Evolutionary conservation across 2,888 invertebrate species (phyloP).

Genomic region (Brachypalpus laphriformis): DNA sequence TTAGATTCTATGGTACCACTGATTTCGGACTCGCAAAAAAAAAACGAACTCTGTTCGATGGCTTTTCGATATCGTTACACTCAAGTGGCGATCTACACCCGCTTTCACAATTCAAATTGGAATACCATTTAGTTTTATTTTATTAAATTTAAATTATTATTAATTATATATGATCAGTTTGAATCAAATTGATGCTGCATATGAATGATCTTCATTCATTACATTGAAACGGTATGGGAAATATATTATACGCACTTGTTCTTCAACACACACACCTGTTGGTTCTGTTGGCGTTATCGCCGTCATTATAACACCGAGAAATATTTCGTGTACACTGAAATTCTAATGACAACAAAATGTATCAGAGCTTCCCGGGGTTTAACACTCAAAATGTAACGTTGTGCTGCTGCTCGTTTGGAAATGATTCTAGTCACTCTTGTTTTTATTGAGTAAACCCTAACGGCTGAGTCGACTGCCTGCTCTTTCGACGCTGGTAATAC

Average conservation of each 20-base stretch:
- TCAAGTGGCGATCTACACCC: background rate
- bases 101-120: background rate
- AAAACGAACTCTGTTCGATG: background rate
- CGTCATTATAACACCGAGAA: constrained; percentile 27
- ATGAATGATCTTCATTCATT: background rate
- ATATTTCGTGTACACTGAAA: background rate
- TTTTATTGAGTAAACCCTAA: constrained; percentile 48
- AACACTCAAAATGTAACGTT: constrained; percentile 35
- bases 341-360: background rate
- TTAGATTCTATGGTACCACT: too few relatives aligned
- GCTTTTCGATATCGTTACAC: background rate
- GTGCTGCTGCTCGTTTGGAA: constrained; percentile 52
- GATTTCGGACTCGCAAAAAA: background rate
- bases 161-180: constrained; percentile 4
- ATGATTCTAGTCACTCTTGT: constrained; percentile 48
- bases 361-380: background rate
- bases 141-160: constrained; percentile 10
- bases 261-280: constrained; percentile 55
- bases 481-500: background rate
- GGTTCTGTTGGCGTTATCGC: constrained; percentile 19
- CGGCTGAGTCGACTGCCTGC: background rate
- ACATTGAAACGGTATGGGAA: background rate
- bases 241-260: background rate
- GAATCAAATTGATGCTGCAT: background rate
- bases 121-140: background rate